Evolutionary conservation across 2,113 vertebrate genomes (phyloP).

Genomic region (Daubentonia madagascariensis): DNA sequence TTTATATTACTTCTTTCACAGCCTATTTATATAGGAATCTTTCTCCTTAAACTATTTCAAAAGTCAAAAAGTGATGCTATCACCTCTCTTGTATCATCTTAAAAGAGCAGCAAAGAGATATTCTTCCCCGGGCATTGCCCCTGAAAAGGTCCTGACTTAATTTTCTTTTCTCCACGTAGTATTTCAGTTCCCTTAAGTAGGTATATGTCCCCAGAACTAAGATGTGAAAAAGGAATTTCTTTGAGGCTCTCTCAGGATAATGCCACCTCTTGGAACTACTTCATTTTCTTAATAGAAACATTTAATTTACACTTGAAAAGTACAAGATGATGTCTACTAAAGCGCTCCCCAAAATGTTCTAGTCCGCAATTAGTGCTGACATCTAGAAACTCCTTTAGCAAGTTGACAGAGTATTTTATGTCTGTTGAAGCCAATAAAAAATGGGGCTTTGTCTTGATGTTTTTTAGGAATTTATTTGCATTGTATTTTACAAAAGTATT

Average conservation of each 20-base stretch:
- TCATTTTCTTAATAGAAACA: not conserved
- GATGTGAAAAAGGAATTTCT: not conserved
- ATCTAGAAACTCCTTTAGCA: not conserved
- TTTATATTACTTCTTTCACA: not conserved
- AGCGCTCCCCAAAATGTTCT: not conserved
- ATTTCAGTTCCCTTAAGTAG: not conserved
- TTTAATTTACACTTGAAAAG: not conserved
- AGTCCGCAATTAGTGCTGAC: not conserved
- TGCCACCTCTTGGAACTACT: not conserved
- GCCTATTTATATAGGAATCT: not conserved
- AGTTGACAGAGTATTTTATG: not conserved
- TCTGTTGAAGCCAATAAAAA: not conserved
- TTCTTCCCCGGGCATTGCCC: not conserved
- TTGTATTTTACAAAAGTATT: not conserved
- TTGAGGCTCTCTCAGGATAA: not conserved
- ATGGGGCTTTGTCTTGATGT: not conserved
- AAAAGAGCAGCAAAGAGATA: not conserved
- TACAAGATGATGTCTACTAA: not conserved
- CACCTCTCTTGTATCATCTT: not conserved
- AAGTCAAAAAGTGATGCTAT: not conserved
- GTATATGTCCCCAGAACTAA: not conserved
- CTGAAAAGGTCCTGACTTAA: not conserved
- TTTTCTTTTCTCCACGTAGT: not conserved
- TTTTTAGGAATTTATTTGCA: not conserved
- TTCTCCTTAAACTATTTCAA: not conserved